Base-by-base conservation (phyloP, 2,797 vertebrate genomes). In the Vireo griseus region DNA sequence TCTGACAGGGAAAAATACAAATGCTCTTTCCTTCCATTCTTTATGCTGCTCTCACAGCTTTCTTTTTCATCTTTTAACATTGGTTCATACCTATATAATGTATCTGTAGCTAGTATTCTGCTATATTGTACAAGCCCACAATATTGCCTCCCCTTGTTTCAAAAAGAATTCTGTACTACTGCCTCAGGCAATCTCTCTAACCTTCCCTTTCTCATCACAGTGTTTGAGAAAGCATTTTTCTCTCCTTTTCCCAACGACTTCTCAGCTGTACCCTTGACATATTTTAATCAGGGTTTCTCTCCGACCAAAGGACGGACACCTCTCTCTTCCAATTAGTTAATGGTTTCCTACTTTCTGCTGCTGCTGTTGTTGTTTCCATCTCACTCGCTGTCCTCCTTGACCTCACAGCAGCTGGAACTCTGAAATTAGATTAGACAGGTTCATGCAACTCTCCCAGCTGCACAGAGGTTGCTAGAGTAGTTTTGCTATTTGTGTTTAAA, bases 261-360 rank as follows among this genome's bases (percentile, higher is more conserved):
- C 51, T 88, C 25, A 51, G 65, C 25, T 62, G 54, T 84, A 90
- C 35, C 57, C 54, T 94, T 95, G 78, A 92, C 40, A 75, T 78
- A 88, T 91, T 88, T 92, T 88, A 94, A 91, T 94, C 24, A 58
- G 57, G 47, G 17, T 89, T 92, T 90, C 63, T 71, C 52, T 90
- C 68, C 16, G 44, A 80, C 58, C 82, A 83, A 82, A 92, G 61
- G 57, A 95, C 40, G 2, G 90, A 93, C 88, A 91, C 74, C 29
- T 82, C 62, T 95, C 75, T 78, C 39, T 78, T 86, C 42, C 92
- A 97, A 96, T 97, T 95, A 96, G 90, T 96, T 96, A 97, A 97
- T 96, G 86, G 86, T 79, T 95, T 92, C 69, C 81, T 93, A 58
- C 85, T 92, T 94, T 59, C 69, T 81, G 66, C 73, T 93, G 78